phyloP scores from a whole-genome alignment of 1,140 invertebrate genomes.

The Rhagoletis zephyria region DNA sequence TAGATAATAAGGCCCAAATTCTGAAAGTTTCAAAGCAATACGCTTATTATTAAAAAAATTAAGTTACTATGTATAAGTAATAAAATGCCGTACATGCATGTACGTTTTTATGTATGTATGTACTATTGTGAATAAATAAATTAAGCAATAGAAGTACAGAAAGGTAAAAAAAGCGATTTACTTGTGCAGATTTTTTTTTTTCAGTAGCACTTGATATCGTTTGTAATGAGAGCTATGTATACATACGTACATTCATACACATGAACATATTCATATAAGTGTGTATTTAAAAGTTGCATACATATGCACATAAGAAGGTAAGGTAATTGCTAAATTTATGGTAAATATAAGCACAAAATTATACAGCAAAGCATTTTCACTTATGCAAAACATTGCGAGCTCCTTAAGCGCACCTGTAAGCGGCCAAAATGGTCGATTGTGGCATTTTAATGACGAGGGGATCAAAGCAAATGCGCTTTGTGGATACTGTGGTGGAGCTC shows the following conservation, averaged over 20 bases:
- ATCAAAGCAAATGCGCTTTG: constrained; percentile 4
- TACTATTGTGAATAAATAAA: neutral
- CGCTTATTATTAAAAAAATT: too few relatives aligned
- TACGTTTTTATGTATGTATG: neutral
- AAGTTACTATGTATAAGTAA: neutral
- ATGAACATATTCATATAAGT: neutral
- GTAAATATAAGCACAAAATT: neutral
- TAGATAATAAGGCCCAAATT: too few relatives aligned
- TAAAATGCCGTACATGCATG: neutral
- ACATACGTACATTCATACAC: neutral
- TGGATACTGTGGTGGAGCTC: neutral
- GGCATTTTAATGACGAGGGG: neutral
- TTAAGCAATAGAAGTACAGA: neutral
- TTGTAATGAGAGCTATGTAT: too few relatives aligned
- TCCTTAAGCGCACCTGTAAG: neutral
- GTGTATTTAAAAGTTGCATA: too few relatives aligned
- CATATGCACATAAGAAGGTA: too few relatives aligned
- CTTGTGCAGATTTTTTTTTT: neutral
- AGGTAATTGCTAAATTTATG: neutral
- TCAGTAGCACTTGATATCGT: neutral
- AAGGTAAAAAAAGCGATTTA: neutral
- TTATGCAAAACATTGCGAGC: neutral
- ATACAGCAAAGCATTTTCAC: neutral
- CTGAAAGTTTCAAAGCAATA: too few relatives aligned
- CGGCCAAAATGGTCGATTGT: neutral